These are phyloP conservation scores for Eupelmus urozonus DNA, from an alignment of 2,888 invertebrate genomes.

Conservation along the genomic window DNA sequence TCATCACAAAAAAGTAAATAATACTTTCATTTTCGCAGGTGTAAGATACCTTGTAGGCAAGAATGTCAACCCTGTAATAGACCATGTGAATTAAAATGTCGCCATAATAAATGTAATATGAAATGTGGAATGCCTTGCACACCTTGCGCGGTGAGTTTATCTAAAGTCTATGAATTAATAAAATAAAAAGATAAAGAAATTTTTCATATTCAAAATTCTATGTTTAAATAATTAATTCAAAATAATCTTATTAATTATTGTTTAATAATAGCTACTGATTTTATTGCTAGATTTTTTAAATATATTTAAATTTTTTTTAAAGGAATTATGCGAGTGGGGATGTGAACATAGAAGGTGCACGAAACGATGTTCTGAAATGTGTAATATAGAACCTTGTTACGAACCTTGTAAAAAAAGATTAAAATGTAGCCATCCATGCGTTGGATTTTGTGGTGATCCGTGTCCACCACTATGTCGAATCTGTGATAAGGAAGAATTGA, in stretches of 20 bases:
- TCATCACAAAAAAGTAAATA: background rate
- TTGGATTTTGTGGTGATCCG: conserved; percentile 41
- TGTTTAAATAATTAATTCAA: too few species aligned
- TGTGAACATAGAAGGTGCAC: conserved; percentile 28
- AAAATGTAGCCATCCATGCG: conserved; percentile 26
- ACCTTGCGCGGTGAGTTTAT: conserved; percentile 28
- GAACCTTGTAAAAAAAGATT: conserved; percentile 19
- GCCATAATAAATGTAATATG: conserved; percentile 33
- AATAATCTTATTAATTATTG: too few species aligned
- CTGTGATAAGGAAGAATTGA: conserved; percentile 28
- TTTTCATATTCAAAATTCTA: too few species aligned
- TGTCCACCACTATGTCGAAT: conserved; percentile 40
- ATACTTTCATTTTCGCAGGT: conserved; percentile 21
- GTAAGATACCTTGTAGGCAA: conserved; percentile 18
- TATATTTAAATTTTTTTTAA: too few species aligned
- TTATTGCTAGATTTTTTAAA: too few species aligned
- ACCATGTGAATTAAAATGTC: conserved; percentile 23
- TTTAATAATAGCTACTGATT: too few species aligned
- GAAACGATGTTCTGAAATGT: conserved; percentile 15
- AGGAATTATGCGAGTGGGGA: background rate
- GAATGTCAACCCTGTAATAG: conserved; percentile 37
- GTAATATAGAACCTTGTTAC: conserved; percentile 16
- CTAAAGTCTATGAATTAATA: too few species aligned
- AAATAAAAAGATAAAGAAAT: too few species aligned
- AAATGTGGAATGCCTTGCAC: conserved; percentile 37